Evolutionary conservation across 2,888 invertebrate genomes (phyloP).

Genomic region (Galerucella nymphaeae): DNA sequence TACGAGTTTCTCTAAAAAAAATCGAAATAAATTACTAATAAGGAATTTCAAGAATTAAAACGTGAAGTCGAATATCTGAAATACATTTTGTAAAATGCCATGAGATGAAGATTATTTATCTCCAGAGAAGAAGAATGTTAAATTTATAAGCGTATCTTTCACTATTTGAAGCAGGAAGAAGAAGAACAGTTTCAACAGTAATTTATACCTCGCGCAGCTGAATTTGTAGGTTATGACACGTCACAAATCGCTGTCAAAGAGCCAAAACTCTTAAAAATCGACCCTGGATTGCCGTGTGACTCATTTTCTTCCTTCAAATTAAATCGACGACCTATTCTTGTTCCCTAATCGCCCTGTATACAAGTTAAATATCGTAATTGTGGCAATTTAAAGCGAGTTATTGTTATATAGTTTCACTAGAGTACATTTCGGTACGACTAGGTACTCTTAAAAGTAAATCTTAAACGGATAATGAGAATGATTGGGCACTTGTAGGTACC

Average conservation of each 20-base stretch:
- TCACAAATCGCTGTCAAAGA: too few species aligned
- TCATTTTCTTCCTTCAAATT: too few species aligned
- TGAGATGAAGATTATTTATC: background rate
- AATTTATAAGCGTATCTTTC: background rate
- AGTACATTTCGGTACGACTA: conserved; percentile 11
- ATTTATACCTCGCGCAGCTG: too few species aligned
- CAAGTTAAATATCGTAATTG: background rate
- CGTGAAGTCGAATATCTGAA: background rate
- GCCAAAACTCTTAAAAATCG: too few species aligned
- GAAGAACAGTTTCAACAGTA: too few species aligned
- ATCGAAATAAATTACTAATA: background rate
- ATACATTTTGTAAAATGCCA: background rate
- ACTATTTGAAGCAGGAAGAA: too few species aligned
- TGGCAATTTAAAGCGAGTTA: background rate
- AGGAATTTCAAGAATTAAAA: background rate
- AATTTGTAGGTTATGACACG: too few species aligned
- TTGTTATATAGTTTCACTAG: conserved; percentile 1
- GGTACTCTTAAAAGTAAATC: conserved; percentile 40
- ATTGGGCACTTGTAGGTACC: conserved; percentile 52
- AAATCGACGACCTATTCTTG: too few species aligned
- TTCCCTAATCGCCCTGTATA: background rate
- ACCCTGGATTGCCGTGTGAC: too few species aligned
- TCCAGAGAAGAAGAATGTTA: too few species aligned
- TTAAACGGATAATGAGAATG: conserved; percentile 49
- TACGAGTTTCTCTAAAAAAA: background rate